Evolutionary conservation across 2,888 invertebrate species (phyloP).

Genomic region (Andrena bicolor): DNA sequence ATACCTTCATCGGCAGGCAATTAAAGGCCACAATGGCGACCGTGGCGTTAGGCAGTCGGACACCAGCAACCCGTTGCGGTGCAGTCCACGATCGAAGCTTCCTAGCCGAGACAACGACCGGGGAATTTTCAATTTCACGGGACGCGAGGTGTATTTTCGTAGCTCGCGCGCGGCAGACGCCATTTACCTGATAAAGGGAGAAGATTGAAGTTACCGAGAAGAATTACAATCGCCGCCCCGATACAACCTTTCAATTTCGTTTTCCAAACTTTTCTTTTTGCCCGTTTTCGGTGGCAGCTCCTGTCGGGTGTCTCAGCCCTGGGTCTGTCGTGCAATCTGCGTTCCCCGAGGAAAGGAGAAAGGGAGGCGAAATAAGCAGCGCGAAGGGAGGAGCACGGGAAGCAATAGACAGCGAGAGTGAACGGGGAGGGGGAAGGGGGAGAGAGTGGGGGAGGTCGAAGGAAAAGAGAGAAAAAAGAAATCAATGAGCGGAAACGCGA

Average conservation of each 20-base stretch:
- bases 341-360: slow-evolving; percentile 32
- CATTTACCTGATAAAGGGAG: slow-evolving; percentile 36
- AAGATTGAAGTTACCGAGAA: slow-evolving; percentile 35
- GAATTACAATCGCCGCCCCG: slow-evolving; percentile 41
- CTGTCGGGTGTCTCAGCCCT: slow-evolving; percentile 45
- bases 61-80: slow-evolving; percentile 24
- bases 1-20: slow-evolving; percentile 79
- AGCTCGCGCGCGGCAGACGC: slow-evolving; percentile 37
- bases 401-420: slow-evolving; percentile 37
- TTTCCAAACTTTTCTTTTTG: slow-evolving; percentile 31
- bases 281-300: slow-evolving; percentile 47
- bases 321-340: slow-evolving; percentile 70
- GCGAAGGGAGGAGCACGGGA: slow-evolving; percentile 18
- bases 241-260: slow-evolving; percentile 56
- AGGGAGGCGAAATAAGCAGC: slow-evolving; percentile 36
- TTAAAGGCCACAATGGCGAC: slow-evolving; percentile 70
- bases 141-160: slow-evolving; percentile 28
- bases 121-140: slow-evolving; percentile 28
- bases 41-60: slow-evolving; percentile 4
- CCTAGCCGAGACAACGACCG: slow-evolving; percentile 10
- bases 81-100: slow-evolving; percentile 37
- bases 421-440: slow-evolving; percentile 8
- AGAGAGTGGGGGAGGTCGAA: slow-evolving; percentile 26
- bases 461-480: slow-evolving; percentile 69
- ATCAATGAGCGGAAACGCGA: slow-evolving; percentile 79